Evolutionary conservation across 2,888 invertebrate genomes (phyloP).

Genomic region (Pachliopta kotzebuea): DNA sequence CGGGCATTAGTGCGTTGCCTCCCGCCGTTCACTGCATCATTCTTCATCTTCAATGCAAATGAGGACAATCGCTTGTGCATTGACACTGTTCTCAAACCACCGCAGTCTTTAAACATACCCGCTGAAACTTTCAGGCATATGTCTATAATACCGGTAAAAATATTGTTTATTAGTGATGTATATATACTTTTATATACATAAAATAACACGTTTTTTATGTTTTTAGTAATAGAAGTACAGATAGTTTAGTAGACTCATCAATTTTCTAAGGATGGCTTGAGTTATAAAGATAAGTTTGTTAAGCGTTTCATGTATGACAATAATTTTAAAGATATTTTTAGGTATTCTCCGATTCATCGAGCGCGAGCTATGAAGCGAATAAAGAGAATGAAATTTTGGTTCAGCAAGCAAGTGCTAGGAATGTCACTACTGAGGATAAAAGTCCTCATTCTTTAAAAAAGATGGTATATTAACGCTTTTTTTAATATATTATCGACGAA

Average conservation of each 20-base stretch:
- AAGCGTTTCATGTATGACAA: no score
- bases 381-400: neutral
- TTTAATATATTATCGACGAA: no score
- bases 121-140: conserved; percentile 39
- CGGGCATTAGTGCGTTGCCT: conserved; percentile 55
- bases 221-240: no score
- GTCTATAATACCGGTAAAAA: conserved; percentile 58
- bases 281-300: no score
- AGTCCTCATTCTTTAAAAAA: no score
- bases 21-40: conserved; percentile 58
- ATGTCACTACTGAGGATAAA: no score
- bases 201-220: no score
- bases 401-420: neutral
- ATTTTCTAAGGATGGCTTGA: no score
- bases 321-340: neutral
- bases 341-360: conserved; percentile 22
- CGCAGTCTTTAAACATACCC: conserved; percentile 34
- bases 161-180: neutral
- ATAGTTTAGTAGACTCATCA: no score
- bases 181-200: no score
- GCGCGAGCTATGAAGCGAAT: neutral
- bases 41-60: conserved; percentile 69
- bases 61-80: conserved; percentile 69
- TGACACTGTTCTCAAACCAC: conserved; percentile 38
- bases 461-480: no score